Evolutionary conservation across 2,113 vertebrate species (phyloP), one percentile per base, ranked within the genome.

Genomic region (Pimephales promelas): DNA sequence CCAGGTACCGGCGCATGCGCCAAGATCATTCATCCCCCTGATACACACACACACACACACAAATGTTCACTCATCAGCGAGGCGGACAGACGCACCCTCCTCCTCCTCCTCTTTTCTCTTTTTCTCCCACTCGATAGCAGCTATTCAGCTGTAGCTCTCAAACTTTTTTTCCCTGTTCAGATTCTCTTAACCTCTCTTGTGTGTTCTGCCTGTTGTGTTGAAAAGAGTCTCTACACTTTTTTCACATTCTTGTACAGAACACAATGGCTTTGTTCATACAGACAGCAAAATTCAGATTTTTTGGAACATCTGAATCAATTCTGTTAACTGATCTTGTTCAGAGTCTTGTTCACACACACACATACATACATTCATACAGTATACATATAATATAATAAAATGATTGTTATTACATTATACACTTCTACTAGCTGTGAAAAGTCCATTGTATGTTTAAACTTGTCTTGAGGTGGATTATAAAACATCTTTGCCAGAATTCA

Each of bases 21-120:
- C 47, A 31, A 76, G 47, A 24, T 70, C 79, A 43, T 62, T 61
- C 59, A 82, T 26, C 79, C 57, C 61, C 81, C 49, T 10, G 76
- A 86, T 49, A 54, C 57, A 66, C 31, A 73, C 83, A 54, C 57
- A 66, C 31, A 73, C 83, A 31, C 84, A 83, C 84, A 85, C 83
- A 31, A 57, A 71, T 57, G 40, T 61, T 61, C 43, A 47, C 70
- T 72, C 83, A 59, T 78, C 40, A 87, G 71, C 81, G 68, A 83
- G 84, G 86, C 86, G 76, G 86, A 87, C 84, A 83, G 86, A 76
- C 61, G 74, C 81, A 83, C 87, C 82, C 84, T 83, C 76, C 81
- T 84, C 84, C 81, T 84, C 84, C 79, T 78, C 84, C 54, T 78
- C 85, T 79, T 40, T 26, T 77, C 82, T 22, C 57, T 34, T 83